Percentiles rank a stretch among this genome's conserved stretches.
These are phyloP conservation scores for Synergus itoensis DNA, from an alignment of 2,888 invertebrate species.

Conservation along the genomic window DNA sequence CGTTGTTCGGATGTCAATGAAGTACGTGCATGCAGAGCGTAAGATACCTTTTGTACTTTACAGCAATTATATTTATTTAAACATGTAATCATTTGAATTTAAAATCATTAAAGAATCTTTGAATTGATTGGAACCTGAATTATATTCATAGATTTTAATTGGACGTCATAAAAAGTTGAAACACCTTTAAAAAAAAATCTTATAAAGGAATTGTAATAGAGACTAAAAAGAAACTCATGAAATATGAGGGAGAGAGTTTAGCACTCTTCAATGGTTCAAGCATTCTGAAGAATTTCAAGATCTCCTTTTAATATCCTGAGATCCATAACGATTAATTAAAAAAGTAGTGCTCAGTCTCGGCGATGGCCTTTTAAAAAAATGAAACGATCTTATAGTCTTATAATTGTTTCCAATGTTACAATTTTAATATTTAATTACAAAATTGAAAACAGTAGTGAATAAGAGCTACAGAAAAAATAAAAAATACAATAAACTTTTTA, in stretches of 20 bases:
- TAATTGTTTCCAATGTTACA: neutral
- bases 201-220: conserved; percentile 1
- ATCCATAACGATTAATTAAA: conserved; percentile 73
- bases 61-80: conserved; percentile 6
- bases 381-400: neutral
- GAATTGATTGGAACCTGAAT: neutral
- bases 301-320: conserved; percentile 61
- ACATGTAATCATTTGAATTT: neutral
- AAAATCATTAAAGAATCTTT: neutral
- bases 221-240: neutral
- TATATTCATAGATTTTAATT: conserved; percentile 2
- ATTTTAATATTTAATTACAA: neutral
- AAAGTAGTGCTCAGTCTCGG: conserved; percentile 59
- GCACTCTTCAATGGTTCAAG: conserved; percentile 51
- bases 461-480: neutral
- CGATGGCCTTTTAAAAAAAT: neutral
- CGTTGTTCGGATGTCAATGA: conserved; percentile 17
- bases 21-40: conserved; percentile 21
- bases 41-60: neutral
- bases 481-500: neutral
- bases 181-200: conserved; percentile 1
- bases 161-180: neutral
- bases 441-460: neutral
- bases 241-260: conserved; percentile 44
- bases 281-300: conserved; percentile 46